Percentiles rank a stretch among this genome's conserved stretches.
Conservation (phyloP, 1,140 invertebrate genomes). For the Chrysoperla carnea region DNA sequence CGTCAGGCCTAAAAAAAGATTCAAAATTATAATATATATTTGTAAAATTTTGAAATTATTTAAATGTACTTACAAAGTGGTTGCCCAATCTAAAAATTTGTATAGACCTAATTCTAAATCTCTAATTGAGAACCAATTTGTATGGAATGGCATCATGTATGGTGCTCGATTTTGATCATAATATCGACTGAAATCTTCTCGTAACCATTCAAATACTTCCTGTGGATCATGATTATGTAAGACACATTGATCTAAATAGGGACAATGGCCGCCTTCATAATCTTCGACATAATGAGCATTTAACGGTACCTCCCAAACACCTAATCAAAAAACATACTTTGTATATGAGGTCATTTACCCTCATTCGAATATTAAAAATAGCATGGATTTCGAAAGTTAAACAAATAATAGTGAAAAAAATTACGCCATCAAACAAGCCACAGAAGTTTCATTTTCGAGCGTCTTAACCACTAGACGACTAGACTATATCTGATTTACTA, state of each 20-base stretch:
- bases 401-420: too few relatives aligned
- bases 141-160: constrained; percentile 88
- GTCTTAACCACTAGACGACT: too few relatives aligned
- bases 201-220: constrained; percentile 78
- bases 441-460: too few relatives aligned
- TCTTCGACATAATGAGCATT: constrained; percentile 81
- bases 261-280: constrained; percentile 81
- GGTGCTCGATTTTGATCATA: constrained; percentile 78
- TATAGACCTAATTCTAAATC: constrained; percentile 65
- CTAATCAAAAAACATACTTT: constrained; percentile 21
- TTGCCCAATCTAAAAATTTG: constrained; percentile 72
- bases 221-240: constrained; percentile 73
- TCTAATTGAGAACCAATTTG: constrained; percentile 88
- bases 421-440: not conserved
- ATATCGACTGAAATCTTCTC: constrained; percentile 75
- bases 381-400: too few relatives aligned
- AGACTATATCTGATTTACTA: too few relatives aligned
- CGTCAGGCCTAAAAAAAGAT: constrained; percentile 47
- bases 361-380: too few relatives aligned
- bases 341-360: too few relatives aligned
- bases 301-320: constrained; percentile 86
- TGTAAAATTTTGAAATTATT: not conserved
- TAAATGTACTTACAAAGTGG: constrained; percentile 43
- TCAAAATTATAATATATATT: constrained; percentile 4
- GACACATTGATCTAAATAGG: constrained; percentile 85